Percentiles rank a stretch among this genome's conserved stretches.
phyloP scores from a whole-genome alignment of 2,888 invertebrate species.

The Orchesella flavescens region DNA sequence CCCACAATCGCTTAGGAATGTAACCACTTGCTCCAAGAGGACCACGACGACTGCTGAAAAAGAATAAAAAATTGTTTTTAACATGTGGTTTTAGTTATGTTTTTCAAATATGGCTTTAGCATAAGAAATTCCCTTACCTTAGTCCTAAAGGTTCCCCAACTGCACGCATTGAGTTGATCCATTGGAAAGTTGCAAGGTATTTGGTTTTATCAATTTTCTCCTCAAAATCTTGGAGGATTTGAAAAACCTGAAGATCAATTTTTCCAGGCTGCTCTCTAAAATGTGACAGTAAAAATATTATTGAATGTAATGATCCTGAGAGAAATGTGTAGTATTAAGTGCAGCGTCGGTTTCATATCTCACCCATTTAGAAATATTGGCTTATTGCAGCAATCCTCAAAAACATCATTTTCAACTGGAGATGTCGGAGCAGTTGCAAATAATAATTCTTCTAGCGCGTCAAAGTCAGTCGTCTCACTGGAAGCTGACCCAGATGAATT shows the following conservation, averaged over 20 bases:
- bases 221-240: conserved; percentile 79
- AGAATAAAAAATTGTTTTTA: no score
- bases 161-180: conserved; percentile 75
- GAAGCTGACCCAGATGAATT: neutral
- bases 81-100: no score
- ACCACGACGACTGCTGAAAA: conserved; percentile 3
- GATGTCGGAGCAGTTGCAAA: conserved; percentile 51
- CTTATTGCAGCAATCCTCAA: conserved; percentile 36
- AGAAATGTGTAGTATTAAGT: no score
- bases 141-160: conserved; percentile 60
- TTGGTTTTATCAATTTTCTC: conserved; percentile 77
- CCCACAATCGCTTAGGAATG: conserved; percentile 3
- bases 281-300: conserved; percentile 24
- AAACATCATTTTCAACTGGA: conserved; percentile 33
- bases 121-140: conserved; percentile 13
- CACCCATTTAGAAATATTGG: conserved; percentile 43
- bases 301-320: neutral
- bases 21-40: neutral
- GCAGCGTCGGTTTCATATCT: no score
- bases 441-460: no score
- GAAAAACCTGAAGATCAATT: conserved; percentile 85
- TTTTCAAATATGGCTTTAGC: no score
- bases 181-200: conserved; percentile 84
- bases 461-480: neutral
- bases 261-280: conserved; percentile 83